Evolutionary conservation across 1,140 invertebrate species (phyloP).

Genomic region (Lasaia peninsularis): DNA sequence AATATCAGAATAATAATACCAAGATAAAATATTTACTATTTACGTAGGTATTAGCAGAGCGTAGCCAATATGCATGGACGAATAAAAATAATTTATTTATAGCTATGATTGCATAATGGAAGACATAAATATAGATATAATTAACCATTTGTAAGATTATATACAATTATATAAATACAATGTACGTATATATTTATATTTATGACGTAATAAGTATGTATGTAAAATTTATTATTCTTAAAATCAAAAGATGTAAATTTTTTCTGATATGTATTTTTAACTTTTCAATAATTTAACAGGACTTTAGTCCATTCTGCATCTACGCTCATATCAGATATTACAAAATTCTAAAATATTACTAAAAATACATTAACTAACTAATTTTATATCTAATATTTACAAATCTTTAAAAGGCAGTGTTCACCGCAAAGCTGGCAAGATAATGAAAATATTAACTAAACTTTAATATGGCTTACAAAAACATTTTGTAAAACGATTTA

Average conservation of each 20-base stretch:
- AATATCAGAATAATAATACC: background rate
- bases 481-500: conserved; percentile 1
- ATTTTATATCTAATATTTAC: conserved; percentile 57
- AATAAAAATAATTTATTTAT: too few species aligned
- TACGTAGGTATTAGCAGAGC: too few species aligned
- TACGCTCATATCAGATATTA: background rate
- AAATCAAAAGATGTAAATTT: background rate
- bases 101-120: too few species aligned
- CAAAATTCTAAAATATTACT: conserved; percentile 3
- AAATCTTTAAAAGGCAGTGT: conserved; percentile 68
- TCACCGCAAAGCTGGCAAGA: conserved; percentile 74
- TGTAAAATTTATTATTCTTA: too few species aligned
- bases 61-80: too few species aligned
- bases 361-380: conserved; percentile 22
- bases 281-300: background rate
- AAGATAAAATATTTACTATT: too few species aligned
- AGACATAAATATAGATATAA: too few species aligned
- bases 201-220: too few species aligned
- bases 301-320: background rate
- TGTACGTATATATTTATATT: too few species aligned
- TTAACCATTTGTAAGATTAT: too few species aligned
- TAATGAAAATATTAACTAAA: conserved; percentile 60
- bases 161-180: too few species aligned
- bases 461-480: conserved; percentile 70
- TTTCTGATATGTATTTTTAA: background rate